These are phyloP conservation scores for Leucania comma DNA, from an alignment of 2,888 invertebrate genomes.

Conservation along the genomic window DNA sequence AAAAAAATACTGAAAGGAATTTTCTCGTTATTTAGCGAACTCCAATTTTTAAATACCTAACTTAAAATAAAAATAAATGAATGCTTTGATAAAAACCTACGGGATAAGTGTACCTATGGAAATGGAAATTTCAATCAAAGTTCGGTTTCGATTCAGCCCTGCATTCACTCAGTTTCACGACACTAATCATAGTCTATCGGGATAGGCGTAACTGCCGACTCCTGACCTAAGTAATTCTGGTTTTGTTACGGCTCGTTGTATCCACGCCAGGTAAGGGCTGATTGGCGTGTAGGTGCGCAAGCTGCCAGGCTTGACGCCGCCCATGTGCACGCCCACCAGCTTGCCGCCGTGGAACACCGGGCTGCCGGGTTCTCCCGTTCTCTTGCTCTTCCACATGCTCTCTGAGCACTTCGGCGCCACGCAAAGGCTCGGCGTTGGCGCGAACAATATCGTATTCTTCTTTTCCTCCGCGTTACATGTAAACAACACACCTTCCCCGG, in stretches of 20 bases:
- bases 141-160: background rate
- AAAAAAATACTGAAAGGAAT: background rate
- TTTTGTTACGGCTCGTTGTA: constrained; percentile 1
- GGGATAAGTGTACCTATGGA: background rate
- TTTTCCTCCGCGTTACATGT: background rate
- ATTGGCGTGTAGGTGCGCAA: constrained; percentile 26
- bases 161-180: background rate
- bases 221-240: background rate
- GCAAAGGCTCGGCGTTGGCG: constrained; percentile 16
- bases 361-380: constrained; percentile 18
- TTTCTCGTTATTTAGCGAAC: background rate
- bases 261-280: constrained; percentile 46
- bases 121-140: background rate
- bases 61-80: no score
- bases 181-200: background rate
- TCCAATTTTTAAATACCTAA: background rate
- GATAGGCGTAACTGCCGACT: background rate
- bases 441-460: no score
- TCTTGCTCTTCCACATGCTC: background rate
- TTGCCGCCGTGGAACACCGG: constrained; percentile 36
- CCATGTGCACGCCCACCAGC: constrained; percentile 23
- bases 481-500: constrained; percentile 17
- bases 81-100: background rate
- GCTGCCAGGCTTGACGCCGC: background rate
- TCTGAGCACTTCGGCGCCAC: constrained; percentile 21